Base-by-base conservation (phyloP, 2,888 invertebrate species). In the Platycheirus rosarum region DNA sequence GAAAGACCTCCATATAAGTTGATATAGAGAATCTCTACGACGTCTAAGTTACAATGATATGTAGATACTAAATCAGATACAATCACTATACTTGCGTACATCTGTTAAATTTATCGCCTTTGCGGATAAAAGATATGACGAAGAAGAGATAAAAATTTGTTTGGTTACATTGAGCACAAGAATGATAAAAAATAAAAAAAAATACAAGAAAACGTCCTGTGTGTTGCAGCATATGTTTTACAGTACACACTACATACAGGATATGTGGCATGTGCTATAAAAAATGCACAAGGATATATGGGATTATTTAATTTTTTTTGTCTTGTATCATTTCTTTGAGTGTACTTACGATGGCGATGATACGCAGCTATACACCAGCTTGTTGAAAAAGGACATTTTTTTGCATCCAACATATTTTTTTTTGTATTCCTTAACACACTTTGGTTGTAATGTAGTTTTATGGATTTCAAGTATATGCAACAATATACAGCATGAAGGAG, bases 251-350 rank as follows among this genome's bases (percentile, higher is more conserved):
- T 8, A 65, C n/a, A n/a, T n/a, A n/a, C n/a, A 65, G 63, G 65
- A 80, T 55, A 55, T 26, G 23, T 74, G 49, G n/a, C n/a, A n/a
- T n/a, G n/a, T 60, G 42, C 69, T 37, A 74, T 79, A 80, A 80
- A 80, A 80, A 80, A 75, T 80, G 80, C 80, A 80, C 80, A 75
- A 80, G 80, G 80, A 80, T 80, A n/a, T n/a, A 65, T 70, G 46
- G 40, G 70, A 75, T 80, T 80, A 80, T 80, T 3, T 55, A n/a
- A 6, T 3, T 13, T 55, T 69, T 53, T 53, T 9, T 35, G 26
- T 35, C 29, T 42, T 51, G 14, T 51, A 26, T 60, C 13, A 48
- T 49, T 37, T 69, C 40, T 49, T 65, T 35, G 57, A 74, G 74
- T 63, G 49, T 75, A 62, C 70, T 69, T 49, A 46, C 18, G 44